Base-by-base conservation (phyloP, 2,888 invertebrate species). In the Andrena bucephala region DNA sequence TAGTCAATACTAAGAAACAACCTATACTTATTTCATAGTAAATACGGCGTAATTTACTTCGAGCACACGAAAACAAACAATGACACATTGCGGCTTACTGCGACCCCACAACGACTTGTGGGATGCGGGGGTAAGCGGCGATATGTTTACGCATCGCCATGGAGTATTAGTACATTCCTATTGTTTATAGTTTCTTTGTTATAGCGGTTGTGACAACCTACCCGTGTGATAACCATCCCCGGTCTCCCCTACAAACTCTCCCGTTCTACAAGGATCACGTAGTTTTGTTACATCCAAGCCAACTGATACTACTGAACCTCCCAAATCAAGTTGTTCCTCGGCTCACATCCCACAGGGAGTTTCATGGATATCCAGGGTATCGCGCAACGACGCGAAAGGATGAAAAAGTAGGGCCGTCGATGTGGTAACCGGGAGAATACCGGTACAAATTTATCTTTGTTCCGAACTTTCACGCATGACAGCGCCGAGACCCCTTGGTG, bases 401-500 rank as follows among this genome's bases (percentile, higher is more conserved):
- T 62, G 33, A 27, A 65, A 68, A 50, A 57, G 80, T 67, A 36
- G 57, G 67, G 63, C 71, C 73, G 50, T 59, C 84, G 86, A 87
- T 90, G 91, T 87, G 85, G 91, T 86, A 91, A 91, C 88, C 79
- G 50, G 59, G 62, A 2, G 82, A 59, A 52, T 62, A 70, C 69
- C 78, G 87, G 81, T 87, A 92, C 90, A 92, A 91, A 92, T 92
- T 91, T 91, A 92, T 92, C 92, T 92, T 91, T 92, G 92, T 92
- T 92, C 87, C 87, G 80, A 89, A 92, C 92, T 92, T 92, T 92
- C 92, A 90, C 92, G 90, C 88, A 89, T 86, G 91, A 91, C 89
- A 89, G 87, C 85, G 75, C 57, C 65, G 76, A 16, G 31, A 24
- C 36, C 54, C 65, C 16, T 57, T 8, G 78, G 80, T 76, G 81